Conservation (phyloP, 2,113 vertebrate genomes). For the Nyctereutes procyonoides region DNA sequence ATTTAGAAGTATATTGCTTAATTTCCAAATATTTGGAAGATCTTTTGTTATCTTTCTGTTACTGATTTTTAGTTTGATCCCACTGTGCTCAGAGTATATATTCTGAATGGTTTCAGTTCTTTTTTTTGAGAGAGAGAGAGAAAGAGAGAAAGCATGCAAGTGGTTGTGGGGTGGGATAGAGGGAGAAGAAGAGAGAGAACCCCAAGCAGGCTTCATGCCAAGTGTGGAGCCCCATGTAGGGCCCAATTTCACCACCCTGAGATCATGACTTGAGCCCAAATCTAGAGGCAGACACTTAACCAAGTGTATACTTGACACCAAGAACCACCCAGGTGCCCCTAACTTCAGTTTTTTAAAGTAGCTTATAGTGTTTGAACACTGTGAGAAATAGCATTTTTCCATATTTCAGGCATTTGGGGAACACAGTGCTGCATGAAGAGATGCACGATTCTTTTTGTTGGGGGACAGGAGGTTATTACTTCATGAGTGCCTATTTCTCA, state of each 20-base stretch:
- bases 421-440: background rate
- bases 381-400: background rate
- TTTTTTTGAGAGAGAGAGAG: background rate
- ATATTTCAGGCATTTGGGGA: background rate
- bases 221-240: background rate
- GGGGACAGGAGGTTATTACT: background rate
- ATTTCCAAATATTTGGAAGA: background rate
- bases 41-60: background rate
- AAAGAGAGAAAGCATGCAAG: background rate
- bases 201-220: background rate
- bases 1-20: background rate
- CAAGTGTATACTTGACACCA: background rate
- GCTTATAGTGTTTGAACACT: background rate
- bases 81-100: background rate
- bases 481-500: background rate
- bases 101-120: background rate
- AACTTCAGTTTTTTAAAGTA: background rate
- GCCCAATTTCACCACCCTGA: background rate
- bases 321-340: background rate
- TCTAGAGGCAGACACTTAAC: background rate
- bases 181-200: background rate
- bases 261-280: background rate
- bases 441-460: background rate
- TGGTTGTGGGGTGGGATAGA: background rate
- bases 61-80: slow-evolving; percentile 6